These are phyloP conservation scores for Drosophila orosa DNA, from an alignment of 1,140 invertebrate species.

Conservation along the genomic window DNA sequence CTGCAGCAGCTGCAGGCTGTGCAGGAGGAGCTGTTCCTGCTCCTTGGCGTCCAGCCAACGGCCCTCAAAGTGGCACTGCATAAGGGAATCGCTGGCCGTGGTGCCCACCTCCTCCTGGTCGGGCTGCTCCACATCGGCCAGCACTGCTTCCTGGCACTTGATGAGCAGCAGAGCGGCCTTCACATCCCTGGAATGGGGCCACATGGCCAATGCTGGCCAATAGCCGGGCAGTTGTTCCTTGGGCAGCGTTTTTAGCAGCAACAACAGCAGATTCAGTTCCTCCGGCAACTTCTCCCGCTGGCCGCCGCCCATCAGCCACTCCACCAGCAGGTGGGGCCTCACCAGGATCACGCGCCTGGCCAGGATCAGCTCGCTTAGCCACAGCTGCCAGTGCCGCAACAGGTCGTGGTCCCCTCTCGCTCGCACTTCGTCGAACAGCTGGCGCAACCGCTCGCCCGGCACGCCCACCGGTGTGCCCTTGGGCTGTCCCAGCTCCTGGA, in stretches of 20 bases:
- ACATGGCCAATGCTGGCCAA: slow-evolving; percentile 23
- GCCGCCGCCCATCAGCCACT: slow-evolving; percentile 33
- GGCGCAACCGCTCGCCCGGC: slow-evolving; percentile 36
- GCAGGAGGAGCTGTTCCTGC: slow-evolving; percentile 25
- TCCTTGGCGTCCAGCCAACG: slow-evolving; percentile 27
- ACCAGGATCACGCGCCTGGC: slow-evolving; percentile 21
- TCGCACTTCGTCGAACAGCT: slow-evolving; percentile 41
- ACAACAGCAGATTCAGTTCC: slow-evolving; percentile 30
- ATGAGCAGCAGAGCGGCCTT: slow-evolving; percentile 48
- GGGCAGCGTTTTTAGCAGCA: slow-evolving; percentile 39
- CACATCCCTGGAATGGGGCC: slow-evolving; percentile 10
- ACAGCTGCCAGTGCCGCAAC: slow-evolving; percentile 49
- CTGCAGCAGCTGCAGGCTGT: slow-evolving; percentile 55
- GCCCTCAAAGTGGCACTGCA: slow-evolving; percentile 52
- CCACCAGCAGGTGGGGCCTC: slow-evolving; percentile 22
- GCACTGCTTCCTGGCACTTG: slow-evolving; percentile 51
- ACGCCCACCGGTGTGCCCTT: slow-evolving; percentile 1
- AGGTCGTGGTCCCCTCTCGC: slow-evolving; percentile 19
- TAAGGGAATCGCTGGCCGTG: no score
- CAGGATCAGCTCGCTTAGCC: slow-evolving; percentile 52
- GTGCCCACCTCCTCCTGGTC: not conserved
- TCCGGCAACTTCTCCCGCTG: not conserved
- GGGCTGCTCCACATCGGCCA: slow-evolving; percentile 9
- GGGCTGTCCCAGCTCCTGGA: slow-evolving; percentile 32
- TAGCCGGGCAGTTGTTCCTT: not conserved